Evolutionary conservation across 2,888 invertebrate genomes (phyloP).

Genomic region (Odontocolon sp.): DNA sequence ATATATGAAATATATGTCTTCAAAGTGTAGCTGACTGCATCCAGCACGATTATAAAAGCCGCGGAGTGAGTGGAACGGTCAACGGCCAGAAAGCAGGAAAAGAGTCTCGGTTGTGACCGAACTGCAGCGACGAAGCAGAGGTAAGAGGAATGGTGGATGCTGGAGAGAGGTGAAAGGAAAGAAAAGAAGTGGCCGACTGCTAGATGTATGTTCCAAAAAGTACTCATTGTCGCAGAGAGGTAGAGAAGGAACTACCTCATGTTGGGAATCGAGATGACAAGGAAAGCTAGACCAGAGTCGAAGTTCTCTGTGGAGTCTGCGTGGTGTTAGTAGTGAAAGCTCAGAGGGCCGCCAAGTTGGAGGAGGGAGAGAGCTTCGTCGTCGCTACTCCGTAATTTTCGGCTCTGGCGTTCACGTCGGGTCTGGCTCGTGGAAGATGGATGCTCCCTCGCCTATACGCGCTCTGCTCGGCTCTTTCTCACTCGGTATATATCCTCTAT

Average conservation of each 20-base stretch:
- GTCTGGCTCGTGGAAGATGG: conserved; percentile 70
- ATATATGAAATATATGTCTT: too few species aligned
- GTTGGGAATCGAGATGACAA: conserved; percentile 35
- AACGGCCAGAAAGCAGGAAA: conserved; percentile 23
- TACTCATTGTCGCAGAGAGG: conserved; percentile 9
- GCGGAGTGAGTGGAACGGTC: not conserved
- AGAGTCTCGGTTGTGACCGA: not conserved
- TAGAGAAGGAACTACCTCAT: not conserved
- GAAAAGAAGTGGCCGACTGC: conserved; percentile 22
- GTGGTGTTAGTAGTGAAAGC: conserved; percentile 22
- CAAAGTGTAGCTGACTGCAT: too few species aligned
- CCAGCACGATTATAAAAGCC: too few species aligned
- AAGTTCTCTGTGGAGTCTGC: conserved; percentile 18
- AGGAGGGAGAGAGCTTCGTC: conserved; percentile 34
- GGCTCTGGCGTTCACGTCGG: conserved; percentile 69
- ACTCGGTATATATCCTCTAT: not conserved
- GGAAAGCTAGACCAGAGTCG: conserved; percentile 18
- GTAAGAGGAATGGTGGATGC: not conserved
- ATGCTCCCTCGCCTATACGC: conserved; percentile 72
- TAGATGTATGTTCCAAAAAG: conserved; percentile 20
- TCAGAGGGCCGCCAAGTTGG: conserved; percentile 9
- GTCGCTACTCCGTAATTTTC: conserved; percentile 76
- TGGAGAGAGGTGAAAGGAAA: not conserved
- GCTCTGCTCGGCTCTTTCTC: conserved; percentile 11
- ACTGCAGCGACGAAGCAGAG: not conserved